These are phyloP conservation scores for Phenganax marumi DNA, from an alignment of 92 coral and sea anemone species.

Conservation along the genomic window DNA sequence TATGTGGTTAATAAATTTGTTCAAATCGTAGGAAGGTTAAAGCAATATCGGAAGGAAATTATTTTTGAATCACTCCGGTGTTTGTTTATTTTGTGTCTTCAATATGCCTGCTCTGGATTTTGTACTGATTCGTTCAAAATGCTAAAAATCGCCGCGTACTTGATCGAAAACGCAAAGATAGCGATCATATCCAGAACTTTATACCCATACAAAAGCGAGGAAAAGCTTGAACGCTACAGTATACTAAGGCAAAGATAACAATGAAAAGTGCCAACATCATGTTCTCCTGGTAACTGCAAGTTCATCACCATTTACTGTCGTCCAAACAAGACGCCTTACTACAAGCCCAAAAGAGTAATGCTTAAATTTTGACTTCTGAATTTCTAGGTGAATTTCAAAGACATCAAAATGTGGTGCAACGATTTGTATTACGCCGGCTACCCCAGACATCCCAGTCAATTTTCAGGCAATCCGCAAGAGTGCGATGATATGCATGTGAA, in stretches of 20 bases:
- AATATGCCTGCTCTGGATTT: no score
- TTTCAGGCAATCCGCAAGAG: conserved; percentile 49
- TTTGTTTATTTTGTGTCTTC: conserved; percentile 3
- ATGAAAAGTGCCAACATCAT: no score
- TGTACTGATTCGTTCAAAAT: no score
- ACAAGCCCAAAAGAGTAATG: background rate
- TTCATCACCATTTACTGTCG: no score
- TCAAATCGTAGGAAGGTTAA: background rate
- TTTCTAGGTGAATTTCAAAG: background rate
- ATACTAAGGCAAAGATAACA: no score
- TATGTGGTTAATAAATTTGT: background rate
- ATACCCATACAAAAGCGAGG: no score
- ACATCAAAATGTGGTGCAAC: conserved; percentile 35
- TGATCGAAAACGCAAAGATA: no score
- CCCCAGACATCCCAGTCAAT: conserved; percentile 3
- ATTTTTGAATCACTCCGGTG: conserved; percentile 1
- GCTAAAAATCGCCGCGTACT: no score
- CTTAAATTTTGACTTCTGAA: background rate
- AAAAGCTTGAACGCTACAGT: no score
- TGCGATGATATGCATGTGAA: conserved; percentile 92
- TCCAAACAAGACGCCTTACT: background rate
- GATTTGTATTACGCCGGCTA: background rate
- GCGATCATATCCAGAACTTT: no score
- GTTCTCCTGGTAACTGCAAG: no score
- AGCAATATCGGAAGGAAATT: conserved; percentile 17